Percentiles rank a stretch among this genome's conserved stretches.
Evolutionary conservation across 2,113 vertebrate species (phyloP).

Genomic region (Enhydra lutris): DNA sequence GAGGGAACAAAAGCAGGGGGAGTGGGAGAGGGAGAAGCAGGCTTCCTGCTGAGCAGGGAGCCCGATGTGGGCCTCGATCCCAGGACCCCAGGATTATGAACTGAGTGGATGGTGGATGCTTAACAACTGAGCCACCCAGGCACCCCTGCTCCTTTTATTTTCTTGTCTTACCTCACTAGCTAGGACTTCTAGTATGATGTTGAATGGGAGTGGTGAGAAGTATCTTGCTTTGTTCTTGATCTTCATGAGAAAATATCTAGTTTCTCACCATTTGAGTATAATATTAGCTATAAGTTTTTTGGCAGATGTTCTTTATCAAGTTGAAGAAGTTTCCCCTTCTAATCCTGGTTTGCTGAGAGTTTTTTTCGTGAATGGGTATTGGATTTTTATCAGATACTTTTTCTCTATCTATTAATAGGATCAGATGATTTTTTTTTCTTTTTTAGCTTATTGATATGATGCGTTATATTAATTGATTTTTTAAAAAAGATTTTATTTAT

Average conservation of each 20-base stretch:
- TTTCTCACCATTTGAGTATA: neutral
- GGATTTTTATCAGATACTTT: neutral
- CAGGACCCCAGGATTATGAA: too few relatives aligned
- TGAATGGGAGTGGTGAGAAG: neutral
- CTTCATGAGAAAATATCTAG: neutral
- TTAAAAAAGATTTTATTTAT: neutral
- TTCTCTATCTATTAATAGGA: neutral
- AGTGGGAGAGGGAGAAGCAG: too few relatives aligned
- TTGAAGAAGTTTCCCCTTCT: neutral
- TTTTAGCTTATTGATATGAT: neutral
- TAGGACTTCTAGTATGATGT: neutral
- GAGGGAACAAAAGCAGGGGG: too few relatives aligned
- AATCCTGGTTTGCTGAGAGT: neutral
- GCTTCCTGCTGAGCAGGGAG: too few relatives aligned
- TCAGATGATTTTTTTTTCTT: neutral
- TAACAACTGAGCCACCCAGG: too few relatives aligned
- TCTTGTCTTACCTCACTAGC: neutral
- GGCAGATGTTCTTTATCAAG: neutral
- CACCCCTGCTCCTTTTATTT: neutral
- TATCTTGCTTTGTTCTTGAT: neutral
- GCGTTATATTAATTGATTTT: neutral
- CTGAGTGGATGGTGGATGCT: too few relatives aligned
- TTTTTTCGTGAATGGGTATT: neutral
- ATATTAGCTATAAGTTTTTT: neutral
- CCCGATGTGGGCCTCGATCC: rapidly evolving